These are phyloP conservation scores for Psilopogon haemacephalus DNA, from an alignment of 2,113 vertebrate genomes.

Conservation along the genomic window DNA sequence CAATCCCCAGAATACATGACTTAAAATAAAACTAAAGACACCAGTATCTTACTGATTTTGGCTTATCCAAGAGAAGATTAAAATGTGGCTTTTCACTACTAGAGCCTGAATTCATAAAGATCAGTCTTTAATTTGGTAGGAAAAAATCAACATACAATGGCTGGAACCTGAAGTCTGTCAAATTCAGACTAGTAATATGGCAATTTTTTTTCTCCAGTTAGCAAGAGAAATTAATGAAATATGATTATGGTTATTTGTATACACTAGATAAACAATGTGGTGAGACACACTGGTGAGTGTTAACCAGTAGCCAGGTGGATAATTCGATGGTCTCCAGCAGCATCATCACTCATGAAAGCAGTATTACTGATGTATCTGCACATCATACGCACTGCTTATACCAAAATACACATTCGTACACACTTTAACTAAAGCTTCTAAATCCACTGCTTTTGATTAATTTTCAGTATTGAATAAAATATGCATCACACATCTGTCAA, in stretches of 20 bases:
- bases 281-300: neutral
- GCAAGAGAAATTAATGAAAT: neutral
- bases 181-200: neutral
- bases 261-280: neutral
- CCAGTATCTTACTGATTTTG: accelerated
- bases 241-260: neutral
- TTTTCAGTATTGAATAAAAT: neutral
- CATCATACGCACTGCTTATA: neutral
- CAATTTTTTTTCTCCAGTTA: neutral
- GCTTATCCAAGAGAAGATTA: neutral
- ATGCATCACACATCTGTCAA: neutral
- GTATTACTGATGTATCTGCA: neutral
- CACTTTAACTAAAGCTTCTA: neutral
- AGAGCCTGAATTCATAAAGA: neutral
- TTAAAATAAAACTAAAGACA: neutral
- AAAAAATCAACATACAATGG: neutral
- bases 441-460: neutral
- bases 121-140: accelerated
- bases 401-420: neutral
- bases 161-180: neutral
- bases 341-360: neutral
- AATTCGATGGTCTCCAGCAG: neutral
- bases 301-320: neutral
- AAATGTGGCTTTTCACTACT: neutral
- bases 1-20: neutral